Base-by-base conservation (phyloP, 2,113 vertebrate genomes). In the Ceyx melanurus region DNA sequence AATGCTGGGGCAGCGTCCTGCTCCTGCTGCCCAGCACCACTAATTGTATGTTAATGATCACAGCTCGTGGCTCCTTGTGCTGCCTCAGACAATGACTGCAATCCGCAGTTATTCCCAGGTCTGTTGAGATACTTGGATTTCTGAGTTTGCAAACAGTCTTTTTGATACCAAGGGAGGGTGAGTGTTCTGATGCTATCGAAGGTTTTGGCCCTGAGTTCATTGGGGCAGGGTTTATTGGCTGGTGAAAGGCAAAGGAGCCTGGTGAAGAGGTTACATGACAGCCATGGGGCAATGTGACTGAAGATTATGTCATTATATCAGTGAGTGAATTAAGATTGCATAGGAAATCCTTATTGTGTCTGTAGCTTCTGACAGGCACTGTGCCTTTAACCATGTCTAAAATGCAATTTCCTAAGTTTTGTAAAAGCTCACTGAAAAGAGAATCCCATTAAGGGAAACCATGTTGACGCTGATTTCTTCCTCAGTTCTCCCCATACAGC, bases 391-490 rank as follows among this genome's bases (percentile, higher is more conserved):
- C 42, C 1, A 0, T 58, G 75, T 51, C 85, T 73, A 76, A 85
- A 95, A 88, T 51, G 62, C 42, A 68, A 89, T 80, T 82, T 91
- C 71, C 79, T 46, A 65, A 73, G 33, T 94, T 95, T 76, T 82
- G 37, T 89, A 82, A 85, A 82, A 86, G 82, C 71, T 74, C 51
- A 29, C 58, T 79, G 33, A 77, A 90, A 81, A 85, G 79, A 95
- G 58, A 89, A 86, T 95, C 88, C 82, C 76, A 88, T 92, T 91
- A 95, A 80, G 60, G 35, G 56, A 71, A 94, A 85, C 75, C 51
- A 67, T 15, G 66, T 85, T 85, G 91, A 85, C 82, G 89, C 89
- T 0, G 3, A 10, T 89, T 89, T 88, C 50, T 68, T 74, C 75
- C 64, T 80, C 64, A 37, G 6, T 46, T 88, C 46, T 94, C 87